Base-by-base conservation (phyloP, 2,888 invertebrate species). In the Lysandra coridon region DNA sequence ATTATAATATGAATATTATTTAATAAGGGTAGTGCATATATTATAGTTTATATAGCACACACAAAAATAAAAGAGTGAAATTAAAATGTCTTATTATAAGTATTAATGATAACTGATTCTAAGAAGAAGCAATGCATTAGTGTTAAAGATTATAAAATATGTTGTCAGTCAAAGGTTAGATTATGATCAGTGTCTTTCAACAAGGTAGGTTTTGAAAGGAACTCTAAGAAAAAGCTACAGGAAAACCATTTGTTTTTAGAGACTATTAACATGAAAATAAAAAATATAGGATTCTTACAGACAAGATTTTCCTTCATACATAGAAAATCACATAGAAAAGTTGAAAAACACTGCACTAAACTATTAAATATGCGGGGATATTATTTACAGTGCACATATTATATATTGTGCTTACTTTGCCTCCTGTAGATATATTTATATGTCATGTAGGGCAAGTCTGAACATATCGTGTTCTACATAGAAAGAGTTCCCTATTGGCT, bases 381-480 rank as follows among this genome's bases (percentile, higher is more conserved):
- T 82, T 82, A 83, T 80, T 80, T 79, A 84, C 80, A 81, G 78
- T 81, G 78, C 80, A 81, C 37, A 80, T 73, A 83, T 57, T 17
- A 80, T 80, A 83, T 83, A 85, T 84, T 83, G 86, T 83, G 86
- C 91, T 88, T 89, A 88, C 89, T 88, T 89, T 81, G 80, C 82
- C 80, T 78, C 85, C 83, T 83, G 69, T 4, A 76, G 49, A 33
- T 53, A 75, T n/a, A 23, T 14, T 87, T 91, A 92, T 81, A 88
- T 82, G 95, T 98, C 97, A 94, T 99, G 98, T 87, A 99, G 96
- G 85, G 98, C 97, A 90, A 99, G 96, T 92, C 99, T 96, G 96
- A 99, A 99, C 92, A 98, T 97, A 94, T 99, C 99, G 93, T 99
- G 98, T 94, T 98, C 98, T 90, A 99, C 97, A 95, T 97, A 98